Percentiles rank a stretch among this genome's conserved stretches.
Evolutionary conservation across 2,797 vertebrate species (phyloP).

Genomic region (Poecile montanus): DNA sequence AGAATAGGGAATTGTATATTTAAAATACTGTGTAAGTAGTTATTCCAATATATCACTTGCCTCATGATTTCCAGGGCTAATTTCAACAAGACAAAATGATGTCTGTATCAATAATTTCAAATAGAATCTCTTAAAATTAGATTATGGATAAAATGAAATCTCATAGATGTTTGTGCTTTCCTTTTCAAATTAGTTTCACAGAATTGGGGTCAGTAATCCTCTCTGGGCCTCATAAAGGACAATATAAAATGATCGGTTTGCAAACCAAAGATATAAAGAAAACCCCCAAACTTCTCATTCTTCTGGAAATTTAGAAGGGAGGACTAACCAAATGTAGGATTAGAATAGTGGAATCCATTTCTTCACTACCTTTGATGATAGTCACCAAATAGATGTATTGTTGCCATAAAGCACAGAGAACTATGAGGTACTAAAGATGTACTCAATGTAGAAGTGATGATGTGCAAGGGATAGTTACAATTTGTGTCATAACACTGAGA

Average conservation of each 20-base stretch:
- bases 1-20: not conserved
- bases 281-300: accelerated
- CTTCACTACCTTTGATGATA: not conserved
- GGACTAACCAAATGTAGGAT: not conserved
- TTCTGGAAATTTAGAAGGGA: not conserved
- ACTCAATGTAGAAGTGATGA: not conserved
- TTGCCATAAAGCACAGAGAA: not conserved
- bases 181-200: not conserved
- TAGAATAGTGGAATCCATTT: not conserved
- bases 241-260: not conserved
- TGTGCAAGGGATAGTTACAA: not conserved
- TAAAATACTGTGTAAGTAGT: not conserved
- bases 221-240: not conserved
- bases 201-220: not conserved
- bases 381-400: not conserved
- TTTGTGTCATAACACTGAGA: not conserved
- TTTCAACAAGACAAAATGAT: not conserved
- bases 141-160: not conserved
- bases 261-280: not conserved
- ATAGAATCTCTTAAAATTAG: not conserved
- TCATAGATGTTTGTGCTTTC: not conserved
- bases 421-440: not conserved
- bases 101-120: not conserved
- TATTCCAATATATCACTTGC: not conserved
- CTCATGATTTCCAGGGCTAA: not conserved